Base-by-base conservation (phyloP, 2,888 invertebrate species). In the Lacanobia wlatinum region DNA sequence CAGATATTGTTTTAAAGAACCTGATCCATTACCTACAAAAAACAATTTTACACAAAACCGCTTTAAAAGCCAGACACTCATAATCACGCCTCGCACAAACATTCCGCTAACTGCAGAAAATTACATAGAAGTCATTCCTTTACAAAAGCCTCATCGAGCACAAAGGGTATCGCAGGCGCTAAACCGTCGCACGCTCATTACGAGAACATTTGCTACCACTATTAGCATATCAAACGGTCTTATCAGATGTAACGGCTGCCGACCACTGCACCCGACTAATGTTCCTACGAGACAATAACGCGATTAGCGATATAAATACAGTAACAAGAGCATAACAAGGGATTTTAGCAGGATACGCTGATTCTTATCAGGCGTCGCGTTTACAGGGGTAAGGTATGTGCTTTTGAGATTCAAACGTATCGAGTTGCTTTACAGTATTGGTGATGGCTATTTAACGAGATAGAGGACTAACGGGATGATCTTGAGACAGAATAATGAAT, bases 181-280 rank as follows among this genome's bases (percentile, higher is more conserved):
- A 93, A 93, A 90, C 91, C 92, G 90, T 93, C 91, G 89, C 90
- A 89, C 88, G 90, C 90, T 92, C 92, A 94, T 95, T 95, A 93
- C 91, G 89, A 90, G 93, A 93, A 89, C 94, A 94, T 94, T 95
- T 92, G 94, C 92, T 90, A 90, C 90, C 86, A 82, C 90, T 91
- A 95, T 95, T 95, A 95, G 92, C 95, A 96, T 95, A 94, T 94
- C 93, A 95, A 94, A 93, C 89, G 91, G 84, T 79, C 87, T 93
- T 95, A 95, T 95, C 95, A 89, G 95, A 95, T 95, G 93, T 89
- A 92, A 92, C 92, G 91, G 90, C 92, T 90, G 89, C 90, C 85
- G 84, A 76, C 78, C 86, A 75, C 87, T 87, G 88, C 89, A 85
- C 82, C 71, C 83, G 76, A 74, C 87, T 84, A 88, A 88, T 87